Conservation (phyloP, 2,113 vertebrate genomes). For the Pseudorectes ferrugineus region DNA sequence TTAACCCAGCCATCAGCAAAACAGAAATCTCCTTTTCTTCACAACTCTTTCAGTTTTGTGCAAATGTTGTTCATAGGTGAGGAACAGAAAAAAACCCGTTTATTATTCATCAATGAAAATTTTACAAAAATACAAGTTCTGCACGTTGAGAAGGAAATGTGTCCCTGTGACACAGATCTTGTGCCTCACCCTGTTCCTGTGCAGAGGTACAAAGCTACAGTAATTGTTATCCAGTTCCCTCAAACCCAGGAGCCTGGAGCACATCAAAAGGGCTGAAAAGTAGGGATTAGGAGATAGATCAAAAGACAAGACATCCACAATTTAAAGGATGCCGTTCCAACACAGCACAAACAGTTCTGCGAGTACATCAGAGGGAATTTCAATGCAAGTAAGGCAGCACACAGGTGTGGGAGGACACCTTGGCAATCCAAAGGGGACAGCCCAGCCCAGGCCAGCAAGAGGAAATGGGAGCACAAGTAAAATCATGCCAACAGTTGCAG, state of each 20-base stretch:
- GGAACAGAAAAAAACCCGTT: background rate
- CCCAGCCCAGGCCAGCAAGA: background rate
- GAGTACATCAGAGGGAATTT: background rate
- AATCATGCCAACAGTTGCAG: background rate
- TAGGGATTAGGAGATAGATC: background rate
- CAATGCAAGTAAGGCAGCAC: background rate
- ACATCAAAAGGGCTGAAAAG: background rate
- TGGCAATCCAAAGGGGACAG: background rate
- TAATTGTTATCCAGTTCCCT: background rate
- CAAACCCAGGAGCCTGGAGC: background rate
- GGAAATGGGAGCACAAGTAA: background rate
- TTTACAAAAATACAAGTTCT: background rate
- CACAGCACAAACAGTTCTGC: background rate
- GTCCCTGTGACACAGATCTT: background rate
- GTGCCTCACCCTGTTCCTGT: background rate
- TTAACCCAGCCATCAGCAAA: background rate
- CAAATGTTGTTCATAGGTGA: background rate
- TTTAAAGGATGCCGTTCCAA: background rate
- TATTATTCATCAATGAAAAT: background rate
- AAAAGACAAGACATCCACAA: background rate
- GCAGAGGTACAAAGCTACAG: background rate
- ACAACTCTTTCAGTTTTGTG: background rate
- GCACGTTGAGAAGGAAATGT: background rate
- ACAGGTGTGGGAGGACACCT: fast-evolving
- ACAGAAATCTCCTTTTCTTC: background rate